Conservation (phyloP, 2,888 invertebrate genomes). For the Rhynchonema sp. region DNA sequence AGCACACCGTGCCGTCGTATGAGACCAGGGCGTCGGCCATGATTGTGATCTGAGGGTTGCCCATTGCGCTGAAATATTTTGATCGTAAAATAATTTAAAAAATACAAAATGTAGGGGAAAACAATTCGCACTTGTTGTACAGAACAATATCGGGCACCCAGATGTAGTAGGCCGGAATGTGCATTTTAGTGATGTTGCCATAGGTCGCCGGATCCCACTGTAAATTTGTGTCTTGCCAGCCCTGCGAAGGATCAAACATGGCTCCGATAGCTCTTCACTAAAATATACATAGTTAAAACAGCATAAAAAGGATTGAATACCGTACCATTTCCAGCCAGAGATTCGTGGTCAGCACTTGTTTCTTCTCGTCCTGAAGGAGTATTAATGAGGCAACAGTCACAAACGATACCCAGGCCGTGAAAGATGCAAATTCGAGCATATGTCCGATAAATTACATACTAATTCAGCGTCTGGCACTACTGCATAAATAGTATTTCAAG, state of each 20-base stretch:
- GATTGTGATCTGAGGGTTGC: conserved; percentile 26
- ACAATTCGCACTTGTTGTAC: conserved; percentile 83
- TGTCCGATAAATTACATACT: no score
- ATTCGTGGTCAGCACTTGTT: conserved; percentile 26
- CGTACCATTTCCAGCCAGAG: conserved; percentile 26
- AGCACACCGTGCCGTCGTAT: conserved; percentile 22
- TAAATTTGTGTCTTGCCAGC: conserved; percentile 90
- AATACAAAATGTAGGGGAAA: neutral
- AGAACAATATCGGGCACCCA: conserved; percentile 89
- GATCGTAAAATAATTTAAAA: no score
- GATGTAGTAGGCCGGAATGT: conserved; percentile 86
- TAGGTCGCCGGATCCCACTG: conserved; percentile 79
- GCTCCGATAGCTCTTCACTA: no score
- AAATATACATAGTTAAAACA: no score
- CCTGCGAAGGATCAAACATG: no score
- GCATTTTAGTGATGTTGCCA: conserved; percentile 80
- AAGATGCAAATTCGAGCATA: no score
- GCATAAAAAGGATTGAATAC: no score
- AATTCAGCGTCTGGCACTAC: no score
- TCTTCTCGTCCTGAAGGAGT: conserved; percentile 26
- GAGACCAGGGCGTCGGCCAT: conserved; percentile 26
- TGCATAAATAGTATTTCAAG: no score
- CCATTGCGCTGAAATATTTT: conserved; percentile 24
- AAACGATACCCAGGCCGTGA: no score
- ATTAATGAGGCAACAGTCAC: no score